Evolutionary conservation across 35 echinoderm and acorn worm genomes (phyloP), one percentile per base, ranked within the genome.

Genomic region (Holothuria glaberrima): DNA sequence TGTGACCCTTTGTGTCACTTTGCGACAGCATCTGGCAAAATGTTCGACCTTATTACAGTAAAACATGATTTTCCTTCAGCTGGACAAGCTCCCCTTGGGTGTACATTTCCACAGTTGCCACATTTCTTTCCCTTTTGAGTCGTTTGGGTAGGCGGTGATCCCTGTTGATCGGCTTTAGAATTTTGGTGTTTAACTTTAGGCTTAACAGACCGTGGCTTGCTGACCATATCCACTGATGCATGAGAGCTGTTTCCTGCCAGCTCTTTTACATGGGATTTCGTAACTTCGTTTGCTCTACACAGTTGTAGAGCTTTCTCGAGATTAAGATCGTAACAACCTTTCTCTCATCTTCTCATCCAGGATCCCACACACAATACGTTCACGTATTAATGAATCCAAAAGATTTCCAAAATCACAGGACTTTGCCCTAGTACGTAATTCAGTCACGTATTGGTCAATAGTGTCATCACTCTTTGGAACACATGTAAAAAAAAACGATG

Each of bases 11-110:
- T 58, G 80, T 22, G 7, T 48, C 9, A 30, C 24, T 60, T 48
- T 58, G 52, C 80, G 50, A 35, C 80, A 83, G 20, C 58, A 83
- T 60, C 80, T 83, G 3, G 80, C 80, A 32, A 60, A 83, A 25
- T 83, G 80, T 54, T 83, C 60, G 0, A 63, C 6, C 57, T 60
- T 83, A 31, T 35, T 35, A 21, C 80, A 83, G 18, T 83, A 22
- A 18, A 18, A 83, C 20, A 60, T 5, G 56, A 30, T 60, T 83
- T 83, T n/a, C 80, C 80, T n/a, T 60, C 22, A 4, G 80, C 52
- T 61, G 80, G 80, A 63, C 80, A 59, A 33, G 54, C 50, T 61
- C 54, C 52, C 22, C 5, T 25, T 58, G 29, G 28, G 17, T 83
- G 80, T 13, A 22, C 33, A 31, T 21, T 35, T 28, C 80, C 52